Base-by-base conservation (phyloP, 2,888 invertebrate genomes). In the Euphydryas editha region DNA sequence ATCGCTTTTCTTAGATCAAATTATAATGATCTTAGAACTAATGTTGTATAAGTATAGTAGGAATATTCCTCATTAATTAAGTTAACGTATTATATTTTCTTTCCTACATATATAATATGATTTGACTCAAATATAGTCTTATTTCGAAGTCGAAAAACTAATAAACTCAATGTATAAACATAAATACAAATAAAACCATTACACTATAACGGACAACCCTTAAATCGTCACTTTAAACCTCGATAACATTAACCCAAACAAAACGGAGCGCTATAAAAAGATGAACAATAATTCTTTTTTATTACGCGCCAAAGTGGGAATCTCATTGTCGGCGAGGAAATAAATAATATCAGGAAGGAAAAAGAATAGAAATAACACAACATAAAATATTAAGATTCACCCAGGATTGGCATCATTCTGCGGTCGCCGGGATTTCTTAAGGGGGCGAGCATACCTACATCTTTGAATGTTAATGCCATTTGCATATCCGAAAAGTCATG, bases 211-310 rank as follows among this genome's bases (percentile, higher is more conserved):
- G 69, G 71, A 70, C 71, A 72, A 72, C 72, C 47, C 75, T 82
- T 76, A 82, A 82, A 81, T 75, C 76, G 75, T 75, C 83, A 84
- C 80, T 85, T 83, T 87, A 85, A 89, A 91, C 90, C 85, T 83
- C 82, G 77, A 82, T 81, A 82, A 84, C 83, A 88, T 86, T 85
- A 88, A 88, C 79, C 81, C 84, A 84, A 86, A 87, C 88, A 91
- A 92, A 91, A 90, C 87, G 88, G 78, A 79, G 76, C 79, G 85
- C 83, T 84, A 86, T 89, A 88, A 92, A 92, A 88, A 90, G 88
- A 91, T 91, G 90, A 92, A 89, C 92, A 89, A 92, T 92, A 92
- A 92, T 91, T 92, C 91, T 89, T 87, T 92, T 92, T 92, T 92
- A 92, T 91, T 90, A 90, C 87, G 85, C 86, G 83, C 90, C 85